These are phyloP conservation scores for Antennarius striatus DNA, from an alignment of 2,113 vertebrate species.

Conservation along the genomic window DNA sequence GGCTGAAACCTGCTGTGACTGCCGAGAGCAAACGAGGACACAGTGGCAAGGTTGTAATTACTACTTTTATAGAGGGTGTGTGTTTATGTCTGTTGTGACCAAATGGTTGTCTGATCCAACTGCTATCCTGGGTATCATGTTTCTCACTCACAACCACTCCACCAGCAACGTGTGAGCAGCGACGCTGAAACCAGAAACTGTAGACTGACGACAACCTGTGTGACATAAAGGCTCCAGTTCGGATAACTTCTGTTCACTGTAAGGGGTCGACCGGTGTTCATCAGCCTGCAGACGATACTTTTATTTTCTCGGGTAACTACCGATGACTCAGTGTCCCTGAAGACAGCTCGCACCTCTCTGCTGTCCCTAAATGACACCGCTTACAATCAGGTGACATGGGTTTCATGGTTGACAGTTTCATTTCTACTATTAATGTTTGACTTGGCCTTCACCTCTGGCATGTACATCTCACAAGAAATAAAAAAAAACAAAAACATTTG, in stretches of 20 bases:
- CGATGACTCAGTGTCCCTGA: conserved; percentile 54
- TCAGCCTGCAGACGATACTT: background rate
- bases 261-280: too few relatives aligned
- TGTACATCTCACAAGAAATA: too few relatives aligned
- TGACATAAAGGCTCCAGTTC: conserved; percentile 39
- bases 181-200: conserved; percentile 38
- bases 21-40: conserved; percentile 52
- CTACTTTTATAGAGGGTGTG: conserved; percentile 54
- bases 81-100: conserved; percentile 58
- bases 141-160: conserved; percentile 31
- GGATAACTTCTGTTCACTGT: background rate
- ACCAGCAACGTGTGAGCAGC: conserved; percentile 43
- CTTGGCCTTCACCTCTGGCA: too few relatives aligned
- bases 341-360: conserved; percentile 67
- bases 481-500: too few relatives aligned
- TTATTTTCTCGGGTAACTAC: conserved; percentile 52
- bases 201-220: conserved; percentile 14
- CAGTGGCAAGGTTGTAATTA: conserved; percentile 50
- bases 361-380: background rate
- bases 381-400: too few relatives aligned
- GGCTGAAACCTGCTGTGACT: conserved; percentile 7
- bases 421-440: too few relatives aligned
- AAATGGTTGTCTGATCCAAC: conserved; percentile 36
- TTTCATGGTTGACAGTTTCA: too few relatives aligned
- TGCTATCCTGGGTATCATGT: conserved; percentile 34